These are phyloP conservation scores for Oreonectes daqikongensis DNA, from an alignment of 2,797 vertebrate genomes.

Conservation along the genomic window DNA sequence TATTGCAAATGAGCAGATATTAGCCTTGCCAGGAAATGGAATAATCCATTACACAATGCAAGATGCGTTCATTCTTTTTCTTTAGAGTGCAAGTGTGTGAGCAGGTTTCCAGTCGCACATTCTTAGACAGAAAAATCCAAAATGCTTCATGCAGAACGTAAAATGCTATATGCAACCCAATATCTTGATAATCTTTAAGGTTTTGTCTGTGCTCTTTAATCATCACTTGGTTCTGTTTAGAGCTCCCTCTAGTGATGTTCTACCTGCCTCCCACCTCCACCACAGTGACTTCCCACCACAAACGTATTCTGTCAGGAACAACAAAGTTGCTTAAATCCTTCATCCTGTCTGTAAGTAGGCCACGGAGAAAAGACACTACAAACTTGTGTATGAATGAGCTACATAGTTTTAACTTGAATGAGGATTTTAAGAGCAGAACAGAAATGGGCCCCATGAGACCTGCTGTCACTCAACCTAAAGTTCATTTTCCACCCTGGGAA, in stretches of 20 bases:
- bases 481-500: conserved; percentile 47
- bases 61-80: conserved; percentile 32
- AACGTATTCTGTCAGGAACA: conserved; percentile 1
- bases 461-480: conserved; percentile 48
- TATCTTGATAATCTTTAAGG: background rate
- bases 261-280: background rate
- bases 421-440: conserved; percentile 9
- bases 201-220: conserved; percentile 19
- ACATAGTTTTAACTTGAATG: conserved; percentile 32
- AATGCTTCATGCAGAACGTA: background rate
- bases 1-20: conserved; percentile 58
- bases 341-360: conserved; percentile 41
- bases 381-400: conserved; percentile 43
- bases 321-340: background rate
- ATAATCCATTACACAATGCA: conserved; percentile 31
- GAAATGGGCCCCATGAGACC: conserved; percentile 29
- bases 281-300: background rate
- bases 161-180: background rate
- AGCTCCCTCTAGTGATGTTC: conserved; percentile 48
- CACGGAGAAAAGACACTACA: background rate
- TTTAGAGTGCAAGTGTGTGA: conserved; percentile 8
- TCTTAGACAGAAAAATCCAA: background rate
- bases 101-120: background rate
- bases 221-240: conserved; percentile 37
- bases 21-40: conserved; percentile 47